phyloP scores from a whole-genome alignment of 1,140 invertebrate genomes.

The Mylabris phalerata region DNA sequence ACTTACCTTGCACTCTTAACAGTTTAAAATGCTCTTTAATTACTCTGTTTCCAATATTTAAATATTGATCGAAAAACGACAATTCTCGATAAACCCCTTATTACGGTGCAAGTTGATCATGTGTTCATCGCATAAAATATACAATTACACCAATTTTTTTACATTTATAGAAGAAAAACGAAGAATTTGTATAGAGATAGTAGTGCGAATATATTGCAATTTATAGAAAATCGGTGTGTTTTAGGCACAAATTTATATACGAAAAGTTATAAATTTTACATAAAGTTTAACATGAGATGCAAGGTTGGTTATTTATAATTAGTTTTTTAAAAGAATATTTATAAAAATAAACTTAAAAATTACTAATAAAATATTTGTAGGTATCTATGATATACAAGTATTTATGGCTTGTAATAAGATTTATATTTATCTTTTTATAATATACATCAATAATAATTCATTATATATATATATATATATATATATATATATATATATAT shows the following conservation, averaged over 20 bases:
- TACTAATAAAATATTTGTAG: no score
- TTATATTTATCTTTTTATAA: no score
- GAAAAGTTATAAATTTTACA: neutral
- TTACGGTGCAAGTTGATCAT: constrained; percentile 10
- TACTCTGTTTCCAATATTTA: neutral
- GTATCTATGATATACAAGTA: no score
- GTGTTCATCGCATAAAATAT: constrained; percentile 20
- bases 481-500: no score
- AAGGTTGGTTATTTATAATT: constrained; percentile 13
- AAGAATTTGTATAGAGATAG: constrained; percentile 6
- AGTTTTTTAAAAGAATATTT: no score
- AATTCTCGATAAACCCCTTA: neutral
- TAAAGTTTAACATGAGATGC: constrained; percentile 8
- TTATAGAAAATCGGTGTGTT: neutral
- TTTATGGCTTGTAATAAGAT: no score
- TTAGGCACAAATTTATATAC: constrained; percentile 8
- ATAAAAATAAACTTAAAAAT: no score
- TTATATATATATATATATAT: no score
- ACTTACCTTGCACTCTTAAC: constrained; percentile 19
- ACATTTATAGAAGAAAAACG: constrained; percentile 13
- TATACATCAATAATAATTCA: no score
- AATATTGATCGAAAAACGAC: neutral
- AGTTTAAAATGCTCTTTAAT: neutral
- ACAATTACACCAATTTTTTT: neutral
- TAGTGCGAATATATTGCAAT: constrained; percentile 8